Conservation (phyloP, 2,888 invertebrate species). For the Epinotia bilunana region DNA sequence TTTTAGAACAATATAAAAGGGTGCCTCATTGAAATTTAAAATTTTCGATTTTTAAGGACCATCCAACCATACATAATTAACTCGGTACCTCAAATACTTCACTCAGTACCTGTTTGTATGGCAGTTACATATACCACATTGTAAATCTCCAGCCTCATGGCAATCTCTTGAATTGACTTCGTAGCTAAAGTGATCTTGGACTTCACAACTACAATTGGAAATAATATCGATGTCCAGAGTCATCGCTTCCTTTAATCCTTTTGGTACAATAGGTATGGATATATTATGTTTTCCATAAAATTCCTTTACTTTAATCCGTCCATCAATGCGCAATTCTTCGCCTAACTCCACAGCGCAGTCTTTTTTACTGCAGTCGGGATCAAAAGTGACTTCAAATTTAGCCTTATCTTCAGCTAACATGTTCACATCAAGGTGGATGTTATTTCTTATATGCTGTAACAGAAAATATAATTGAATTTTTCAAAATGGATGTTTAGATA, state of each 20-base stretch:
- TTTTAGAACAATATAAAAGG: no score
- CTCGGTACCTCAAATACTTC: background rate
- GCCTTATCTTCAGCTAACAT: conserved; percentile 22
- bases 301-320: conserved; percentile 24
- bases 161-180: conserved; percentile 9
- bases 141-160: conserved; percentile 12
- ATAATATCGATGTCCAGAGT: conserved; percentile 29
- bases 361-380: conserved; percentile 26
- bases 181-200: background rate
- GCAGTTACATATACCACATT: conserved; percentile 38
- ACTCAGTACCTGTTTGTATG: conserved; percentile 9
- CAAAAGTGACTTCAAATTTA: conserved; percentile 36
- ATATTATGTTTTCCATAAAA: conserved; percentile 18
- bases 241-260: conserved; percentile 30
- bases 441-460: conserved; percentile 37
- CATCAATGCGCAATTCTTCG: conserved; percentile 26
- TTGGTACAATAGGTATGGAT: conserved; percentile 21
- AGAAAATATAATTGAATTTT: background rate
- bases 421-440: conserved; percentile 21
- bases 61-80: no score
- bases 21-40: no score
- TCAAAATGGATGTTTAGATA: background rate
- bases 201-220: conserved; percentile 33
- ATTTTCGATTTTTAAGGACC: no score
- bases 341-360: conserved; percentile 3